Conservation (phyloP, 2,113 vertebrate genomes). For the Macquaria australasica region DNA sequence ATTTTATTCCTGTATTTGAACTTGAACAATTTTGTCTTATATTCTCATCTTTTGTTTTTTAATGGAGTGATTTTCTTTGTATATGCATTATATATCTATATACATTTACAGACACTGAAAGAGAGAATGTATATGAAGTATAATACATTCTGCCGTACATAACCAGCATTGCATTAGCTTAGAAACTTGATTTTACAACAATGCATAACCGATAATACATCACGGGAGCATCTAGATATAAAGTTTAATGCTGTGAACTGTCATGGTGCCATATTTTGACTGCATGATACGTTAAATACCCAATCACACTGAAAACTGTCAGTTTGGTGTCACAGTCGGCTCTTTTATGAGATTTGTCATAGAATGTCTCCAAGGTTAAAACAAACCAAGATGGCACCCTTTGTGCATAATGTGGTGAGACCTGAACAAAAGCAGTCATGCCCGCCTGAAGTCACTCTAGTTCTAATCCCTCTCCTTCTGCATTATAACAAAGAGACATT, state of each 20-base stretch:
- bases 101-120: background rate
- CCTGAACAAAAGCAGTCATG: conserved; percentile 56
- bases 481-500: conserved; percentile 56
- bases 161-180: background rate
- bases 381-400: conserved; percentile 35
- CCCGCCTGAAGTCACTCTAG: conserved; percentile 49
- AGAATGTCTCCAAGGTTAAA: conserved; percentile 45
- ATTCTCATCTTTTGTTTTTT: too few species aligned
- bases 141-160: background rate
- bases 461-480: conserved; percentile 43
- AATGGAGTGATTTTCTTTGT: too few species aligned
- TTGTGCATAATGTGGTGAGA: conserved; percentile 42
- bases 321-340: conserved; percentile 7
- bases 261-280: conserved; percentile 13
- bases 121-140: too few species aligned
- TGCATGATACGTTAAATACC: conserved; percentile 16
- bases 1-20: too few species aligned
- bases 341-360: conserved; percentile 20
- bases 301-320: conserved; percentile 3
- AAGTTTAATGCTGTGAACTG: background rate
- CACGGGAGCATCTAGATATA: background rate
- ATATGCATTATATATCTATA: too few species aligned
- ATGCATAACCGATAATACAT: background rate
- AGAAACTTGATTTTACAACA: background rate
- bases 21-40: too few species aligned